phyloP scores from a whole-genome alignment of 2,888 invertebrate genomes.

The Electrophaes corylata region DNA sequence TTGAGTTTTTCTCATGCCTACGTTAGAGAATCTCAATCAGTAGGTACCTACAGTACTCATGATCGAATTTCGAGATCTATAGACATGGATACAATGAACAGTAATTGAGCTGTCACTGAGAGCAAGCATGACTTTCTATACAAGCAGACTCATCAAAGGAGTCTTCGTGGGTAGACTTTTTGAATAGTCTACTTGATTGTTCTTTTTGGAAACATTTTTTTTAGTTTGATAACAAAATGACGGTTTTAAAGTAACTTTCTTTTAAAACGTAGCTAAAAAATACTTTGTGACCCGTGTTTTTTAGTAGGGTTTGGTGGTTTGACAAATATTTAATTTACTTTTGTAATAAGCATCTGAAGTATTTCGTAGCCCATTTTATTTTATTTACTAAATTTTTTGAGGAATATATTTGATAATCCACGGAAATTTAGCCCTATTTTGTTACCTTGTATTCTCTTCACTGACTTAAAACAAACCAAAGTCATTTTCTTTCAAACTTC shows the following conservation, averaged over 20 bases:
- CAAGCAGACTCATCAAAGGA: constrained; percentile 25
- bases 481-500: too few relatives aligned
- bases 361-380: too few relatives aligned
- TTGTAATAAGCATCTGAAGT: too few relatives aligned
- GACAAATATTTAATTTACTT: background rate
- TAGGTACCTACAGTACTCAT: background rate
- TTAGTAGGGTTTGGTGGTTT: background rate
- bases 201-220: background rate
- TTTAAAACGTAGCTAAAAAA: background rate
- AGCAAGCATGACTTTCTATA: constrained; percentile 31
- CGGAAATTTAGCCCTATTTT: too few relatives aligned
- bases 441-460: too few relatives aligned
- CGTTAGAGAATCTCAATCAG: background rate
- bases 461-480: too few relatives aligned
- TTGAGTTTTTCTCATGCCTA: background rate
- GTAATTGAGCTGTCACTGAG: constrained; percentile 33
- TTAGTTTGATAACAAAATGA: background rate
- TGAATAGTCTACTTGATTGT: constrained; percentile 11
- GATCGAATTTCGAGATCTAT: constrained; percentile 12
- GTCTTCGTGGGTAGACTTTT: constrained; percentile 13
- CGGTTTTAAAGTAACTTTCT: background rate
- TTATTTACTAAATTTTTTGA: too few relatives aligned
- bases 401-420: too few relatives aligned
- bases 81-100: constrained; percentile 19
- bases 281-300: background rate